Evolutionary conservation across 2,888 invertebrate species (phyloP).

Genomic region (Trissonchulus sp.): DNA sequence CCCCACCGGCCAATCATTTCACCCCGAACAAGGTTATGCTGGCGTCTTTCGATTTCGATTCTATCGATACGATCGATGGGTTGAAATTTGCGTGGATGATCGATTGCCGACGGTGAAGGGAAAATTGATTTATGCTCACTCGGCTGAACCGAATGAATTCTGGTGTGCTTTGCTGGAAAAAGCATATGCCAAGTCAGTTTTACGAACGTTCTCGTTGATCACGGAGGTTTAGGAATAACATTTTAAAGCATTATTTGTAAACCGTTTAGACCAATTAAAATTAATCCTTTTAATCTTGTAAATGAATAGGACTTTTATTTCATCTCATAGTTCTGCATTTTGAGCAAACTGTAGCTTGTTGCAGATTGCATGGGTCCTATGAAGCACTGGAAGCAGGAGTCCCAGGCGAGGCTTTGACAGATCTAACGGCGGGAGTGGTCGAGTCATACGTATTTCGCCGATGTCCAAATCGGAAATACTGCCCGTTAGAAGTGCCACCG

Average conservation of each 20-base stretch:
- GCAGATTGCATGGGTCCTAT: conserved; percentile 55
- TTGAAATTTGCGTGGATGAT: conserved; percentile 54
- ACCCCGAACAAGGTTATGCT: conserved; percentile 45
- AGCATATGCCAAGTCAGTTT: conserved; percentile 55
- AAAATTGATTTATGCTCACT: conserved; percentile 49
- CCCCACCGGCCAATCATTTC: conserved; percentile 50
- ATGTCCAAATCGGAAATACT: neutral
- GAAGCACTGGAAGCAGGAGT: conserved; percentile 56
- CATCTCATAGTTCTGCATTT: too few relatives aligned
- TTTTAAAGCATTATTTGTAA: too few relatives aligned
- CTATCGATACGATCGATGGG: conserved; percentile 56
- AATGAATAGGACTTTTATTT: too few relatives aligned
- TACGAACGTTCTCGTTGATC: too few relatives aligned
- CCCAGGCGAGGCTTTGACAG: conserved; percentile 56
- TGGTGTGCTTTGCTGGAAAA: conserved; percentile 57
- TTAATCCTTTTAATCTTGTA: too few relatives aligned
- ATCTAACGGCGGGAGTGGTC: conserved; percentile 56
- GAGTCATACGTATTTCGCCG: conserved; percentile 53
- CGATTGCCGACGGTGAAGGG: conserved; percentile 45
- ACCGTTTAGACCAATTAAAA: too few relatives aligned
- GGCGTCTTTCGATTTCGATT: conserved; percentile 54
- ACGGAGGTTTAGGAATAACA: too few relatives aligned
- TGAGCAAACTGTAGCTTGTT: too few relatives aligned
- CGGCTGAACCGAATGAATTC: conserved; percentile 53
- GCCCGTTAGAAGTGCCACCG: conserved; percentile 43